Evolutionary conservation across 2,113 vertebrate species (phyloP), one percentile per base, ranked within the genome.

Genomic region (Cariama cristata): DNA sequence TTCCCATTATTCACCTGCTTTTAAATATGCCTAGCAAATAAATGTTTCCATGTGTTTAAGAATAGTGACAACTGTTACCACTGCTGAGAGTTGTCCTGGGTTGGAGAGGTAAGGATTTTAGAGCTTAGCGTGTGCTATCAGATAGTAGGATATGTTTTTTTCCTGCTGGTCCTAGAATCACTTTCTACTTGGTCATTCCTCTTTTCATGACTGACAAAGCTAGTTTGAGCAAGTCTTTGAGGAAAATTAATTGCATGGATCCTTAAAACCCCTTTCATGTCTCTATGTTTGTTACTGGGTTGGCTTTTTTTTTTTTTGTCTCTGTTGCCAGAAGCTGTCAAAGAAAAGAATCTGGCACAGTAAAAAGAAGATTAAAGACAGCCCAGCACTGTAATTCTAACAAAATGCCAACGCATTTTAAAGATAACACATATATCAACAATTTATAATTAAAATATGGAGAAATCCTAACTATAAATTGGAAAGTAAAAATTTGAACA

Each of bases 351-450:
- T 80, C 63, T 88, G 86, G 24, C 19, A 66, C 38, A 88, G 38
- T 91, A 81, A 91, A 92, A 89, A 59, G 50, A 89, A 89, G 52
- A 93, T 91, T 91, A 91, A 94, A 90, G 62, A 50, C 35, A 93
- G 8, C 11, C 55, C 44, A 67, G 38, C 10, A 60, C 27, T 4
- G 1, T 75, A 94, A 96, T 86, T 90, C 15, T 69, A 94, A 85
- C 4, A 76, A 91, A 95, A 96, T 64, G 16, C 8, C 12, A 74
- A 60, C 4, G 5, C 5, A 59, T 92, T 87, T 92, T 68, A 79
- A 86, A 88, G 42, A 82, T 44, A 84, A 4, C 8, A 77, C 2
- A 86, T 81, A 52, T 72, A 87, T 47, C 45, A 87, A 67, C 21
- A 69, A 27, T 74, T 84, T 79, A 55, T 63, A 87, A 96, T 91